phyloP scores from a whole-genome alignment of 2,797 vertebrate species.

The Discoglossus pictus region DNA sequence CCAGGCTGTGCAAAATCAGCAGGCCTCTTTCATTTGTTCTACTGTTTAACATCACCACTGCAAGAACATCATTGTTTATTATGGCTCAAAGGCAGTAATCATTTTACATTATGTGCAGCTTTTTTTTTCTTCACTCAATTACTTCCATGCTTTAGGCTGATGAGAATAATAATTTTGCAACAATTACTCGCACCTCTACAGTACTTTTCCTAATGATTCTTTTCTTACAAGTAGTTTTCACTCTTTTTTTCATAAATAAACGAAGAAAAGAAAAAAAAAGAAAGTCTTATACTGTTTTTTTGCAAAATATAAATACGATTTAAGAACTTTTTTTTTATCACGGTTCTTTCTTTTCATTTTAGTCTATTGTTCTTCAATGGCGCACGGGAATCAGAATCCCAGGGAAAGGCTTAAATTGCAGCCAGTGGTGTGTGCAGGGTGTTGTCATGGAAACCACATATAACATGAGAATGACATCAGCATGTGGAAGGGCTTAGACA shows the following conservation, averaged over 20 bases:
- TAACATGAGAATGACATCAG: not conserved
- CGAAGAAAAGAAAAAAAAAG: no score
- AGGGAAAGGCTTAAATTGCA: slow-evolving; percentile 7
- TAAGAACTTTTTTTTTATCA: no score
- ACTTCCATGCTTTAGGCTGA: slow-evolving; percentile 69
- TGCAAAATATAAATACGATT: not conserved
- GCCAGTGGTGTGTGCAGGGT: not conserved
- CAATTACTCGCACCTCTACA: slow-evolving; percentile 62
- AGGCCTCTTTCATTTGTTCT: slow-evolving; percentile 77
- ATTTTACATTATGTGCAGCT: slow-evolving; percentile 75
- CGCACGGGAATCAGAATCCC: not conserved
- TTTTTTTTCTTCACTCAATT: slow-evolving; percentile 80
- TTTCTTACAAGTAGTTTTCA: not conserved
- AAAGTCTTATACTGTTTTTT: not conserved
- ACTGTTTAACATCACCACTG: slow-evolving; percentile 68
- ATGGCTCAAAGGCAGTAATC: slow-evolving; percentile 77
- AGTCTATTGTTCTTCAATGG: not conserved
- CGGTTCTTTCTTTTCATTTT: no score
- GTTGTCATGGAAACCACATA: slow-evolving; percentile 13
- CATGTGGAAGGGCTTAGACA: not conserved
- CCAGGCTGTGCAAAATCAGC: slow-evolving; percentile 72
- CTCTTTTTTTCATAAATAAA: not conserved
- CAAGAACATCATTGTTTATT: slow-evolving; percentile 77
- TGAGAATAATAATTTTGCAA: slow-evolving; percentile 69
- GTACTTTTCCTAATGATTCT: slow-evolving; percentile 54